Conservation (phyloP, 2,797 vertebrate genomes). For the Gallinago solitaria region DNA sequence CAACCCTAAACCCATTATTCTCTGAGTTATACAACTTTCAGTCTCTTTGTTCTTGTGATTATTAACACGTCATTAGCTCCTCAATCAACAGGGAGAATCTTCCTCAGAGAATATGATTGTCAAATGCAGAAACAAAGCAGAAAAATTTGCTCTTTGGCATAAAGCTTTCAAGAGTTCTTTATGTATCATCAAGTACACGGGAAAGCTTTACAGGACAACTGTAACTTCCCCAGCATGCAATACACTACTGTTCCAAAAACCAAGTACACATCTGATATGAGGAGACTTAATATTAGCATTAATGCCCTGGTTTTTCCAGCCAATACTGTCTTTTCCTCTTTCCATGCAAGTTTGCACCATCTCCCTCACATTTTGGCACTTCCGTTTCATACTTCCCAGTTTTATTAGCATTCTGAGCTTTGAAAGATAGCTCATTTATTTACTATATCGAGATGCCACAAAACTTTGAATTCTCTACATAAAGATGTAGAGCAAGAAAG, state of each 20-base stretch:
- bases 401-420: conserved; percentile 66
- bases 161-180: background rate
- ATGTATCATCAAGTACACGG: background rate
- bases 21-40: background rate
- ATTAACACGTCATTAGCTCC: background rate
- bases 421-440: conserved; percentile 65
- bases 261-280: background rate
- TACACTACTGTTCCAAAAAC: background rate
- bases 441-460: conserved; percentile 48
- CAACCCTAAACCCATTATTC: background rate
- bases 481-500: conserved; percentile 5
- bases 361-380: conserved; percentile 34
- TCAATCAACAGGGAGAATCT: background rate
- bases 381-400: conserved; percentile 63
- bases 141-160: background rate
- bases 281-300: background rate
- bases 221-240: background rate
- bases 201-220: background rate
- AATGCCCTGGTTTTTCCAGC: background rate
- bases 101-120: background rate
- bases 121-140: background rate
- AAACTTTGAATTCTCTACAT: conserved; percentile 8
- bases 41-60: background rate
- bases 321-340: background rate
- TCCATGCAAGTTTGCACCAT: background rate